Conservation (phyloP, 1,140 invertebrate species). For the Drosophila malerkotliana region DNA sequence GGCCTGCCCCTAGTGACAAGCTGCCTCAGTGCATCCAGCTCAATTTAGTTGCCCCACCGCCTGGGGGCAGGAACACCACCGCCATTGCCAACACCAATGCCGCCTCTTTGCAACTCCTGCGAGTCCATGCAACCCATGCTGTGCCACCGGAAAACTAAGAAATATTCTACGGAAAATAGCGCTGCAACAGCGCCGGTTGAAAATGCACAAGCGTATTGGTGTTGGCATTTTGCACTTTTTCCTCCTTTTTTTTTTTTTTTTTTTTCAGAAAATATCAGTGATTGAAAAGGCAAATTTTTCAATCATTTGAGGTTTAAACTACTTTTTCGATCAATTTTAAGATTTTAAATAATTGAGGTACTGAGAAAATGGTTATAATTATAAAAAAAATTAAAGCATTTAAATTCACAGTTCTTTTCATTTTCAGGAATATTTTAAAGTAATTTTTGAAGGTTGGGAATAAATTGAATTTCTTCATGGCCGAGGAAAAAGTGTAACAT, state of each 20-base stretch:
- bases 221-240: background rate
- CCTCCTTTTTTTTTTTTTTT: background rate
- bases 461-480: too few species aligned
- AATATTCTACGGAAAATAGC: slow-evolving; percentile 1
- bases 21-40: slow-evolving; percentile 9
- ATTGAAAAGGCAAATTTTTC: slow-evolving; percentile 1
- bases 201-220: background rate
- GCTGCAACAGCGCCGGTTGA: background rate
- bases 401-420: too few species aligned
- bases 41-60: slow-evolving; percentile 17
- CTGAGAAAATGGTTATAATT: too few species aligned
- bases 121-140: background rate
- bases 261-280: background rate
- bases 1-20: slow-evolving; percentile 8
- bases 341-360: too few species aligned
- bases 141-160: slow-evolving; percentile 1
- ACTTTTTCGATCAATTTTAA: too few species aligned
- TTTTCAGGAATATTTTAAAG: too few species aligned
- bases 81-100: too few species aligned
- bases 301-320: background rate
- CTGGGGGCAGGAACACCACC: background rate
- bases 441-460: too few species aligned
- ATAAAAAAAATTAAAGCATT: too few species aligned
- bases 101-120: background rate
- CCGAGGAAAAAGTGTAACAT: too few species aligned